These are phyloP conservation scores for Athene cunicularia DNA, from an alignment of 2,113 vertebrate genomes.

Conservation along the genomic window DNA sequence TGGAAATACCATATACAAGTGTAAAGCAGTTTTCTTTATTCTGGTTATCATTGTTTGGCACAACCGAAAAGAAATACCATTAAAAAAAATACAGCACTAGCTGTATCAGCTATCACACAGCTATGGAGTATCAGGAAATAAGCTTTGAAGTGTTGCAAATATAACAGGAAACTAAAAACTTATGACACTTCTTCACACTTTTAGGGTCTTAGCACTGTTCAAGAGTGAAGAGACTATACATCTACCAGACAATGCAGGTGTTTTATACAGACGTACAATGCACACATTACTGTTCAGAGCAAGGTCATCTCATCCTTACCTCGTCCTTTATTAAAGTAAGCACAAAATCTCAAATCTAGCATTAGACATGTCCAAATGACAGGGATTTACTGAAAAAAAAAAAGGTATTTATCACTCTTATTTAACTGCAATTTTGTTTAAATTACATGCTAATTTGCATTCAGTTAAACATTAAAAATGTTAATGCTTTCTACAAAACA, in stretches of 20 bases:
- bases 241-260: constrained; percentile 16
- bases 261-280: constrained; percentile 29
- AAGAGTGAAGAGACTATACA: not conserved
- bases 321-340: constrained; percentile 41
- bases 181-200: not conserved
- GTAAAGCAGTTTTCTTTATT: not conserved
- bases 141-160: not conserved
- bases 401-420: constrained; percentile 35
- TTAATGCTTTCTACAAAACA: constrained; percentile 22
- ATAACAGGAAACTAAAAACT: not conserved
- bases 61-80: not conserved
- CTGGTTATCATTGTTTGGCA: not conserved
- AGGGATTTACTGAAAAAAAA: constrained; percentile 9
- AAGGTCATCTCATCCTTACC: constrained; percentile 52
- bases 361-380: constrained; percentile 22
- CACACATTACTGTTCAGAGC: constrained; percentile 25
- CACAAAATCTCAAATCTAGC: constrained; percentile 48
- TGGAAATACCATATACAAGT: not conserved
- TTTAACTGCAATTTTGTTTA: not conserved
- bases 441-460: not conserved
- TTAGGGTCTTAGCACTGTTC: not conserved
- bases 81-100: not conserved
- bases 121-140: not conserved
- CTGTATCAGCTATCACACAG: not conserved
- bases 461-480: constrained; percentile 26